These are phyloP conservation scores for Lepeophtheirus salmonis DNA, from an alignment of 1,140 invertebrate species.

Conservation along the genomic window DNA sequence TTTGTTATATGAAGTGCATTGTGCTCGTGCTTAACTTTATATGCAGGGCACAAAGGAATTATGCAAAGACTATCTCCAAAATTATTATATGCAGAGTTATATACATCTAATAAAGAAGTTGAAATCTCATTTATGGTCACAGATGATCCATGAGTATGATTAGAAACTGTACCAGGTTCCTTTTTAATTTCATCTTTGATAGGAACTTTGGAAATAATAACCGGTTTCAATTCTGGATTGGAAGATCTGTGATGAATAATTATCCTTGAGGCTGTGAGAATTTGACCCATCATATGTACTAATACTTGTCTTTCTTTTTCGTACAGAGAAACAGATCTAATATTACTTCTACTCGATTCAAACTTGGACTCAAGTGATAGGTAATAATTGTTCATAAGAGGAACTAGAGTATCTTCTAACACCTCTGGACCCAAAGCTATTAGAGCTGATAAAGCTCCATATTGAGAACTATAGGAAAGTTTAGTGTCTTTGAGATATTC, in stretches of 20 bases:
- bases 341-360: background rate
- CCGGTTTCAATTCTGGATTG: background rate
- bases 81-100: background rate
- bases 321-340: background rate
- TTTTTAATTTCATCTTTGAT: background rate
- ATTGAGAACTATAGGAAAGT: background rate
- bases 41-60: background rate
- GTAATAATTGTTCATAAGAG: background rate
- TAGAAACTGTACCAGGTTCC: no score
- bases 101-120: background rate
- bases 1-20: background rate
- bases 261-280: background rate
- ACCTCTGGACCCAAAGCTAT: background rate
- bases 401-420: background rate
- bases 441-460: slow-evolving; percentile 8
- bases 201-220: background rate
- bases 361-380: background rate
- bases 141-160: no score
- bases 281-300: background rate
- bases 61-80: background rate
- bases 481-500: slow-evolving; percentile 6
- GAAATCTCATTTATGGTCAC: background rate
- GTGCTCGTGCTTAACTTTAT: background rate
- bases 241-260: background rate
- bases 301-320: background rate